Evolutionary conservation across 2,888 invertebrate genomes (phyloP).

Genomic region (Tanypteryx hageni): DNA sequence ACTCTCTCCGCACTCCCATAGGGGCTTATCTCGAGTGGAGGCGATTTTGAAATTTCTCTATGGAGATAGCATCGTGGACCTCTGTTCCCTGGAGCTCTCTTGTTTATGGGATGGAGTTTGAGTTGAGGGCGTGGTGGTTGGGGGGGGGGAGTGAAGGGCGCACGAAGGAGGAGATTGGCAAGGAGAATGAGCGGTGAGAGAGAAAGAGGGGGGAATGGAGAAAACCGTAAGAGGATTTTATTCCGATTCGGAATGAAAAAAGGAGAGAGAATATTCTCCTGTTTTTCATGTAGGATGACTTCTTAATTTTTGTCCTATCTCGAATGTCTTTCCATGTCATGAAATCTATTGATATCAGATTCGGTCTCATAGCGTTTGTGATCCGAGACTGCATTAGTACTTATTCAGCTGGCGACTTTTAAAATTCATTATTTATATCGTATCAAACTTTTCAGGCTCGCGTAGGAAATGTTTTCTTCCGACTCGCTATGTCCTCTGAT

Average conservation of each 20-base stretch:
- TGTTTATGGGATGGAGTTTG: neutral
- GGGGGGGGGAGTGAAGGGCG: no score
- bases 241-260: neutral
- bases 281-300: neutral
- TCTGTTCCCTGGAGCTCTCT: neutral
- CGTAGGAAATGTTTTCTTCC: no score
- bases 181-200: neutral
- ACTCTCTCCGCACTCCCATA: neutral
- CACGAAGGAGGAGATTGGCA: neutral
- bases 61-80: constrained; percentile 18
- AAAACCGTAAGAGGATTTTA: neutral
- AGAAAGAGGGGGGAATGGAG: neutral
- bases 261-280: neutral
- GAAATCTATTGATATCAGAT: no score
- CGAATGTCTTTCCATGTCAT: neutral
- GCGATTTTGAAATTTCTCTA: constrained; percentile 32
- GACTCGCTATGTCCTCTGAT: no score
- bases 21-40: constrained; percentile 22
- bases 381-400: no score
- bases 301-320: neutral
- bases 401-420: no score
- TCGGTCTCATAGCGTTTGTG: no score
- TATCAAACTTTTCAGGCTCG: no score
- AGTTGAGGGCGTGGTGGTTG: neutral
- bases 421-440: no score